Percentiles rank a stretch among this genome's conserved stretches.
These are phyloP conservation scores for Hypotaenidia philippensis DNA, from an alignment of 2,797 vertebrate genomes.

Conservation along the genomic window DNA sequence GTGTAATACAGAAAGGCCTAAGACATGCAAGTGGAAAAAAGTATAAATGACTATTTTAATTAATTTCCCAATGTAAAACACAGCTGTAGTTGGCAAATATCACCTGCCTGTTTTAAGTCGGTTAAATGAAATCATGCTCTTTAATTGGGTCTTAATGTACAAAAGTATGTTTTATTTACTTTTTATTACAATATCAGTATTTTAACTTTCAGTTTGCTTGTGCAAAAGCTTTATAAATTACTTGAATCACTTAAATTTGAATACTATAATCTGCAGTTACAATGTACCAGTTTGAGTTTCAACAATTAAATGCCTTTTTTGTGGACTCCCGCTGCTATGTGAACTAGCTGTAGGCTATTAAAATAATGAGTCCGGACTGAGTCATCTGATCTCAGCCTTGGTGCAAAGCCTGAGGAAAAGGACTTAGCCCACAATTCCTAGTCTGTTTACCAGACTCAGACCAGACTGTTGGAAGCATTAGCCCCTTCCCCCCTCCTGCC, in stretches of 20 bases:
- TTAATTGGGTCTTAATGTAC: slow-evolving; percentile 81
- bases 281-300: slow-evolving; percentile 78
- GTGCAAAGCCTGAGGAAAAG: slow-evolving; percentile 80
- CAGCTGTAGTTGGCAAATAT: slow-evolving; percentile 82
- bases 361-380: slow-evolving; percentile 84
- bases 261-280: slow-evolving; percentile 78
- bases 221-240: slow-evolving; percentile 80
- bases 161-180: slow-evolving; percentile 82
- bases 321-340: slow-evolving; percentile 82
- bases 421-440: slow-evolving; percentile 80
- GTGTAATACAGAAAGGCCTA: slow-evolving; percentile 70
- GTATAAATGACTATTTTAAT: slow-evolving; percentile 81
- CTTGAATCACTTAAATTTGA: slow-evolving; percentile 76
- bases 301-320: slow-evolving; percentile 83
- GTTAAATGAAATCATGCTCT: slow-evolving; percentile 80
- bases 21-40: slow-evolving; percentile 76
- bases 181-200: slow-evolving; percentile 81
- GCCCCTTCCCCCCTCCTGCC: slow-evolving; percentile 69
- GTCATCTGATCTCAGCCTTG: slow-evolving; percentile 82
- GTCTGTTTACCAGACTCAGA: slow-evolving; percentile 82
- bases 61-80: slow-evolving; percentile 84
- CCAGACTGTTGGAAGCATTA: slow-evolving; percentile 71
- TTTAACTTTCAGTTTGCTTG: slow-evolving; percentile 79
- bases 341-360: slow-evolving; percentile 85
- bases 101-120: slow-evolving; percentile 75